phyloP scores from a whole-genome alignment of 1,140 invertebrate genomes.

The Oreohelix idahoensis region DNA sequence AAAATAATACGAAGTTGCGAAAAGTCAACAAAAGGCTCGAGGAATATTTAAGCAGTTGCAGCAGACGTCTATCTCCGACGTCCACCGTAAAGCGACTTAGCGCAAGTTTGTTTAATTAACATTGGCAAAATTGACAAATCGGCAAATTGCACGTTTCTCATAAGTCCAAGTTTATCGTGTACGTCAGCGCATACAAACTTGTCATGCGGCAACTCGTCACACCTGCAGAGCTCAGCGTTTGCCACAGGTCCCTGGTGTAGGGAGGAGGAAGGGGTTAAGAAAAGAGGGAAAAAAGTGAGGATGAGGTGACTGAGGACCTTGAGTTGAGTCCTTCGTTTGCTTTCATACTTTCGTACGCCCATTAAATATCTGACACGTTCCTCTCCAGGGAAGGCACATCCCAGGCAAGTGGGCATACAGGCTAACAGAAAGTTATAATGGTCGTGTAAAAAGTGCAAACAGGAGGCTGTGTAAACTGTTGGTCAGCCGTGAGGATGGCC shows the following conservation, averaged over 20 bases:
- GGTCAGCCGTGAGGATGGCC: not conserved
- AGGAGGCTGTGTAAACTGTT: not conserved
- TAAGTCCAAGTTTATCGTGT: not conserved
- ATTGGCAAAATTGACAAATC: not conserved
- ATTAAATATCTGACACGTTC: slow-evolving; percentile 1
- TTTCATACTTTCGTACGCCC: slow-evolving; percentile 1
- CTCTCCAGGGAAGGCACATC: not conserved
- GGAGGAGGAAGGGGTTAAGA: not conserved
- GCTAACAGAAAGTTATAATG: not conserved
- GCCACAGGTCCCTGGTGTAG: not conserved
- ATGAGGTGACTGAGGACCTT: not conserved
- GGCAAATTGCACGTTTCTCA: not conserved
- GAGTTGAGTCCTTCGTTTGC: not conserved
- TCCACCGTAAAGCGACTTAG: slow-evolving; percentile 1
- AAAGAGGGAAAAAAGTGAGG: not conserved
- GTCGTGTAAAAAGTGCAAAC: not conserved
- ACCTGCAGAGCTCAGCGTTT: not conserved
- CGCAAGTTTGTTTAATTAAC: slow-evolving; percentile 13
- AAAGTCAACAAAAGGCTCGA: not conserved
- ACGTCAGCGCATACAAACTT: not conserved
- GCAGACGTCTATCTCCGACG: not conserved
- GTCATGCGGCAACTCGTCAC: not conserved
- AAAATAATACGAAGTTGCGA: slow-evolving; percentile 7
- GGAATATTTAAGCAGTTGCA: slow-evolving; percentile 11
- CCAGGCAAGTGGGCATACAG: not conserved